A percentile compares a stretch with the other conserved stretches of the same genome.
Conservation (phyloP, 2,797 vertebrate genomes). For the Bradypodion pumilum region DNA sequence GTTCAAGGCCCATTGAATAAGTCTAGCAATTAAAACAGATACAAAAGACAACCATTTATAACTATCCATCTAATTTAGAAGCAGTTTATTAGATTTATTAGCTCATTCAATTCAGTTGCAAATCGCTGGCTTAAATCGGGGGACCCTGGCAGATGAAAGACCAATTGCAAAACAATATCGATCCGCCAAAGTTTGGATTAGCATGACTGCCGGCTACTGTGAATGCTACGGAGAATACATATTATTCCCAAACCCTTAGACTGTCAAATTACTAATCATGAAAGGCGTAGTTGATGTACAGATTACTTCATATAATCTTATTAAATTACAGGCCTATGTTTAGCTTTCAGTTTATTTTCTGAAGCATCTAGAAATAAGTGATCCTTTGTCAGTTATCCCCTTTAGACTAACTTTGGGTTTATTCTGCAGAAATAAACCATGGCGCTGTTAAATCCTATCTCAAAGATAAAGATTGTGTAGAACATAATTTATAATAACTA, state of each 20-base stretch:
- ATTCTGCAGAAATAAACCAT: not conserved
- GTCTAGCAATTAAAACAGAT: constrained; percentile 5
- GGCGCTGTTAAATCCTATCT: not conserved
- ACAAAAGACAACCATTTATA: not conserved
- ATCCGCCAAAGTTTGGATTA: not conserved
- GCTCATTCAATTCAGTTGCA: not conserved
- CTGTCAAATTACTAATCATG: not conserved
- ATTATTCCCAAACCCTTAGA: not conserved
- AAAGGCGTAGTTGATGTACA: not conserved
- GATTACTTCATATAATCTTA: not conserved
- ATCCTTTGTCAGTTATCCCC: not conserved
- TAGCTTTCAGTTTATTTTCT: not conserved
- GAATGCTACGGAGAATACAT: not conserved
- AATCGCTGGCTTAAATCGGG: not conserved
- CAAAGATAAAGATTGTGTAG: not conserved
- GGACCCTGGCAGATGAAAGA: not conserved
- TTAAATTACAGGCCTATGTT: not conserved
- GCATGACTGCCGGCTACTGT: not conserved
- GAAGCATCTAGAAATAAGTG: not conserved
- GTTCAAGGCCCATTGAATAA: not conserved
- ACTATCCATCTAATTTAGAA: not conserved
- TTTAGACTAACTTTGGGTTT: not conserved
- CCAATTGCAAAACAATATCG: not conserved
- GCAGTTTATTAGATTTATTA: not conserved
- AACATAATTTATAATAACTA: too few species aligned